phyloP scores from a whole-genome alignment of 2,797 vertebrate species.

The Betta splendens region DNA sequence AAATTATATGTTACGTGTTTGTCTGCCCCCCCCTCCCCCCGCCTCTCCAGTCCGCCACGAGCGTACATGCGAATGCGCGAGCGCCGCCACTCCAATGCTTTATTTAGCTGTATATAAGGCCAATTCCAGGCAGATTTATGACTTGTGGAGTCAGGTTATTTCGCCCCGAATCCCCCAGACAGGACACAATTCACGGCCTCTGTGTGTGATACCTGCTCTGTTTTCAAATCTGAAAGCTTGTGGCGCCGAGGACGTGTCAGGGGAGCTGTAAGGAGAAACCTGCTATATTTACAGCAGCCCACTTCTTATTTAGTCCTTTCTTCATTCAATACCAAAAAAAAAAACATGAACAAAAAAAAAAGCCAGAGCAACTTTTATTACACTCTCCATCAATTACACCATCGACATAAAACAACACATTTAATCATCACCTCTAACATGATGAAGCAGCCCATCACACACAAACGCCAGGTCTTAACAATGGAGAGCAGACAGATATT shows the following conservation, averaged over 20 bases:
- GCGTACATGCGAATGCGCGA: constrained; percentile 63
- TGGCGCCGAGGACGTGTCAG: constrained; percentile 38
- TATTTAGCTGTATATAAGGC: constrained; percentile 69
- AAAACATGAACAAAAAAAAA: constrained; percentile 20
- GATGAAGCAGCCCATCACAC: constrained; percentile 68
- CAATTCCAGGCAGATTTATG: constrained; percentile 77
- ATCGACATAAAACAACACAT: constrained; percentile 74
- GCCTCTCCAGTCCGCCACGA: constrained; percentile 33
- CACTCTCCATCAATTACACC: constrained; percentile 67
- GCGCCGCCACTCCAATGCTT: constrained; percentile 55
- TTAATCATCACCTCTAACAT: constrained; percentile 70
- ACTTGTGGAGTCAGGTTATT: constrained; percentile 68
- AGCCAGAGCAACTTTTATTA: constrained; percentile 71
- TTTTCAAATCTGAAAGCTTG: constrained; percentile 59
- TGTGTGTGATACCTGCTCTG: constrained; percentile 65
- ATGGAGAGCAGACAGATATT: constrained; percentile 54
- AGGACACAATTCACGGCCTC: constrained; percentile 64
- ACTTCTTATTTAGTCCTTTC: constrained; percentile 52
- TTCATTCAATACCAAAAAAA: constrained; percentile 37
- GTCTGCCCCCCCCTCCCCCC: constrained; percentile 29
- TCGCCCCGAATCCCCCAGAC: constrained; percentile 66
- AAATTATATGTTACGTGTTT: constrained; percentile 72
- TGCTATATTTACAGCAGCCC: constrained; percentile 56
- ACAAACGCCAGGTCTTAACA: constrained; percentile 52
- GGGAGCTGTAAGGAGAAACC: constrained; percentile 66